These are phyloP conservation scores for Fabriciana adippe DNA, from an alignment of 2,888 invertebrate species.

Conservation along the genomic window DNA sequence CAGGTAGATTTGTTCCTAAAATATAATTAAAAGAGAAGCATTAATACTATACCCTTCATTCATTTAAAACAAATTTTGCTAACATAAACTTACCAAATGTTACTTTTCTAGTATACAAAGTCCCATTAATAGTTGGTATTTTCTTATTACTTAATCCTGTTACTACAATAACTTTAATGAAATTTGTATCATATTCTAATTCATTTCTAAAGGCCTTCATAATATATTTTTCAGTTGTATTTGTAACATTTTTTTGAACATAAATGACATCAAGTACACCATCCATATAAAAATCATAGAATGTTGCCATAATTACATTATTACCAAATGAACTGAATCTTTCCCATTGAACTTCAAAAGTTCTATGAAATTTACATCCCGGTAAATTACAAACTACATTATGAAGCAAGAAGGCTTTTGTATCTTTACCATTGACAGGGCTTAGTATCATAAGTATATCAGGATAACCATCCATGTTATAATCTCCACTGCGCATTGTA, in stretches of 20 bases:
- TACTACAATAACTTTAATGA: constrained; percentile 96
- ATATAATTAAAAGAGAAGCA: constrained; percentile 33
- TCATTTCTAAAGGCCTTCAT: constrained; percentile 93
- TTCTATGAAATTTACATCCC: constrained; percentile 86
- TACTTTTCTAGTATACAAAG: constrained; percentile 88
- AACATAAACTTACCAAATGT: constrained; percentile 85
- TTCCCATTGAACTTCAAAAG: constrained; percentile 90
- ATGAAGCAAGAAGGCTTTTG: constrained; percentile 88
- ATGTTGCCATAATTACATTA: constrained; percentile 91
- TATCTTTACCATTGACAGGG: constrained; percentile 68
- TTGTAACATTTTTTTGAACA: constrained; percentile 79
- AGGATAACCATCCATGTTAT: constrained; percentile 97
- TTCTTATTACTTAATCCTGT: constrained; percentile 89
- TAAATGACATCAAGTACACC: constrained; percentile 95
- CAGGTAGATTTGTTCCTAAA: constrained; percentile 92
- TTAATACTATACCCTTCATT: constrained; percentile 12
- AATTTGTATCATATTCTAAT: constrained; percentile 96
- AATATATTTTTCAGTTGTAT: constrained; percentile 71
- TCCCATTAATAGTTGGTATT: constrained; percentile 87
- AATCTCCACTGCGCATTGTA: constrained; percentile 93
- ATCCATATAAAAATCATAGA: constrained; percentile 97
- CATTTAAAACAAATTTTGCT: constrained; percentile 7
- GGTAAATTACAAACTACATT: constrained; percentile 87
- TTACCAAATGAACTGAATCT: constrained; percentile 86
- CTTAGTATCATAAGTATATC: constrained; percentile 91